Evolutionary conservation across 92 coral and sea anemone species (phyloP).

Genomic region (Paramuricea clavata): DNA sequence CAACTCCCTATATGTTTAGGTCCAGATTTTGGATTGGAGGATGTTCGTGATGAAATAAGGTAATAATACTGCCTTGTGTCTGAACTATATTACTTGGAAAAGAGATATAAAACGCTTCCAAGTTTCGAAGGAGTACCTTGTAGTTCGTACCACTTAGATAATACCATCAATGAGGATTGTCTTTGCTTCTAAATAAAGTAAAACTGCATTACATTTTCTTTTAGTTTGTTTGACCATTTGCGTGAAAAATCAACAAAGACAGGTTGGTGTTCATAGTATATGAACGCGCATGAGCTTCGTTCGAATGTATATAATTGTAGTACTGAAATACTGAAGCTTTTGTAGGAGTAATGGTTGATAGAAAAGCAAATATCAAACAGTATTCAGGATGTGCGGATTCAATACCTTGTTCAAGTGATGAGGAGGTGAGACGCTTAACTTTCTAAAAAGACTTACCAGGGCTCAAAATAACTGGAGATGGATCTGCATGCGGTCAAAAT

Average conservation of each 20-base stretch:
- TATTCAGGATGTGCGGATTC: slow-evolving; percentile 71
- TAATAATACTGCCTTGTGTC: neutral
- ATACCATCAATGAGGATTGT: neutral
- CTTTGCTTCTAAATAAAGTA: neutral
- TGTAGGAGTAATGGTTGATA: slow-evolving; percentile 40
- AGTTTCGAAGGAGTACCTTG: no score
- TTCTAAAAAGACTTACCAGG: no score
- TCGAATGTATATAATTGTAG: no score
- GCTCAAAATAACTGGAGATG: no score
- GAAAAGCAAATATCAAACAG: slow-evolving; percentile 29
- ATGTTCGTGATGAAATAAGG: neutral
- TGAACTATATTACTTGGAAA: neutral
- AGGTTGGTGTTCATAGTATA: neutral
- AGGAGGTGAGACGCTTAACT: slow-evolving; percentile 65
- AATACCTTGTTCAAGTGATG: slow-evolving; percentile 77
- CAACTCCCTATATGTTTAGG: neutral
- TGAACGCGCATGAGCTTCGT: neutral
- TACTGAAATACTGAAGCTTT: slow-evolving; percentile 40
- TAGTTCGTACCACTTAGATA: no score
- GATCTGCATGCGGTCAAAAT: no score
- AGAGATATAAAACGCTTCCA: neutral
- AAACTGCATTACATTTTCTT: neutral
- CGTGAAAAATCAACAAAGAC: slow-evolving; percentile 12
- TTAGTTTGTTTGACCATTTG: slow-evolving; percentile 24
- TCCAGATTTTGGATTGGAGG: slow-evolving; percentile 22